Conservation (phyloP, 2,888 invertebrate species). For the Sthenelais limicola region DNA sequence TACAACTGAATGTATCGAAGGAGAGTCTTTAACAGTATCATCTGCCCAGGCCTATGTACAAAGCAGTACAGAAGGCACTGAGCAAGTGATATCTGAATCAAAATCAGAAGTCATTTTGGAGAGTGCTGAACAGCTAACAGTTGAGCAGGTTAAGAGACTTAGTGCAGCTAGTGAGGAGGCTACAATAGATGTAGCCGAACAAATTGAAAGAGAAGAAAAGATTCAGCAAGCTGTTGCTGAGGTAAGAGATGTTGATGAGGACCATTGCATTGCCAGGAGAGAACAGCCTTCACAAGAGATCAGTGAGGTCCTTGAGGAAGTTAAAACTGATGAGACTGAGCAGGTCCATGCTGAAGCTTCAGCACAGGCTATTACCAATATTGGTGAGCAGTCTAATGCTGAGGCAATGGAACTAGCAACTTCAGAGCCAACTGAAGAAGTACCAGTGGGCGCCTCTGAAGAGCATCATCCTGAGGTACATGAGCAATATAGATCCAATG, state of each 20-base stretch:
- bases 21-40: no score
- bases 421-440: not conserved
- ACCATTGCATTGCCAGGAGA: no score
- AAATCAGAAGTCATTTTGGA: not conserved
- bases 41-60: not conserved
- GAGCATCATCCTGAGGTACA: conserved; percentile 5
- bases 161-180: conserved; percentile 6
- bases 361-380: not conserved
- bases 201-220: conserved; percentile 7
- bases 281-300: no score
- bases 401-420: not conserved
- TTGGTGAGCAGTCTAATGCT: not conserved
- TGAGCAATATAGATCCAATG: conserved; percentile 24
- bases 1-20: no score
- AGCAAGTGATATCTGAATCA: not conserved
- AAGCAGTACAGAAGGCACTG: not conserved
- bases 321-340: conserved; percentile 1
- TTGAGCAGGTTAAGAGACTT: not conserved
- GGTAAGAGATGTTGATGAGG: no score
- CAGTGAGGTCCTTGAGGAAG: not conserved
- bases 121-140: not conserved
- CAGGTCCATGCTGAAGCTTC: not conserved
- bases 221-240: conserved; percentile 33
- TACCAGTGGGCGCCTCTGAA: conserved; percentile 13
- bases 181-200: not conserved